Evolutionary conservation across 2,888 invertebrate species (phyloP).

Genomic region (Graphium colonna): DNA sequence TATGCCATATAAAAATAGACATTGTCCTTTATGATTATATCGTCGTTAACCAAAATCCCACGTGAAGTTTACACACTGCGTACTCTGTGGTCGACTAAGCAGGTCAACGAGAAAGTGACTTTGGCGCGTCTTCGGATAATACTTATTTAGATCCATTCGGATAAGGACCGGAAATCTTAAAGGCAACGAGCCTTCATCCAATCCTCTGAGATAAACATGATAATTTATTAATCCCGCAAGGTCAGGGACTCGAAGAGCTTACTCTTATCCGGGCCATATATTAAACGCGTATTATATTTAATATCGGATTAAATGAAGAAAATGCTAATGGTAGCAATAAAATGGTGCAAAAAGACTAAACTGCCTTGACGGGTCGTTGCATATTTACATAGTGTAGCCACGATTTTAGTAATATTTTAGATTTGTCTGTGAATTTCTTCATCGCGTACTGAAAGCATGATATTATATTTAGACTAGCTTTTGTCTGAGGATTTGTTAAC

Average conservation of each 20-base stretch:
- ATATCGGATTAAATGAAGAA: constrained; percentile 20
- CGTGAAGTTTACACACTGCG: too few relatives aligned
- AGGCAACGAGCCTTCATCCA: constrained; percentile 11
- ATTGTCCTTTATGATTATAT: too few relatives aligned
- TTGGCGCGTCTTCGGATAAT: constrained; percentile 12
- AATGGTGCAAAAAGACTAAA: neutral
- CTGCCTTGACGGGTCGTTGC: constrained; percentile 32
- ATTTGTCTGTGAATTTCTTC: neutral
- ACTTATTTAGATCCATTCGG: constrained; percentile 15
- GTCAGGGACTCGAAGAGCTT: neutral
- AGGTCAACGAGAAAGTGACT: constrained; percentile 17
- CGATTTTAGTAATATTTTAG: neutral
- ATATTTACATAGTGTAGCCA: constrained; percentile 2
- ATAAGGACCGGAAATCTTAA: constrained; percentile 21
- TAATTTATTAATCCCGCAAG: constrained; percentile 12
- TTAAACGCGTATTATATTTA: constrained; percentile 18
- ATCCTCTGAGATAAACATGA: constrained; percentile 7
- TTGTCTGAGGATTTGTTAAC: too few relatives aligned
- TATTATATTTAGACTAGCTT: too few relatives aligned
- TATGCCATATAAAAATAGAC: too few relatives aligned
- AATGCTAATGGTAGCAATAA: constrained; percentile 26
- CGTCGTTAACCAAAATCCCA: too few relatives aligned
- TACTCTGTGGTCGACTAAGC: neutral
- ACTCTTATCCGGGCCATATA: constrained; percentile 1
- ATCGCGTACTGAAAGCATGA: too few relatives aligned